Evolutionary conservation across 2,888 invertebrate species (phyloP), one percentile per base, ranked within the genome.

Genomic region (Capitulum mitella): DNA sequence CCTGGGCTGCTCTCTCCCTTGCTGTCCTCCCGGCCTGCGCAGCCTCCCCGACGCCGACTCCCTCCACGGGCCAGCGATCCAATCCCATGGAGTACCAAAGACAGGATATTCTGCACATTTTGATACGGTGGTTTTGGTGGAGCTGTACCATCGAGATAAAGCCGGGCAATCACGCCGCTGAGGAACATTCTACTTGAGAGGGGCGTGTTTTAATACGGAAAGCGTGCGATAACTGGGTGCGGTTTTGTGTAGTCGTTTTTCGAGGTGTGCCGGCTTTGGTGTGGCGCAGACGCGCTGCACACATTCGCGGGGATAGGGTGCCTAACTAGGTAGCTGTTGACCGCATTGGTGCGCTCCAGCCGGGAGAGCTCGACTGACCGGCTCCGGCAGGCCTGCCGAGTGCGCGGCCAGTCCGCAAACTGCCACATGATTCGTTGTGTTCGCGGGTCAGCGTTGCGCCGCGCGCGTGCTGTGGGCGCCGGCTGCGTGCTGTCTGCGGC

Each of bases 11-110:
- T n/a, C n/a, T 26, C 54, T 54, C 54, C 54, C 29, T 32, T 58
- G 29, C 14, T 29, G 29, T 32, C 64, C 34, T 8, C 19, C 10
- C 40, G 10, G 3, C 6, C 8, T 26, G n/a, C n/a, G n/a, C n/a
- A n/a, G n/a, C n/a, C n/a, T n/a, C n/a, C n/a, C n/a, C n/a, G n/a
- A n/a, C n/a, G n/a, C n/a, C n/a, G n/a, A n/a, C n/a, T n/a, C n/a
- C n/a, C n/a, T n/a, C n/a, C n/a, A n/a, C n/a, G n/a, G n/a, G n/a
- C n/a, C n/a, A n/a, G n/a, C n/a, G n/a, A n/a, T n/a, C n/a, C n/a
- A n/a, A n/a, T n/a, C 37, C 70, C 70, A 70, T 70, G 70, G 70
- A 37, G 40, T 40, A 70, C 70, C 70, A 70, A 70, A 70, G 70
- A 70, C 70, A 26, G 70, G n/a, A 58, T 58, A 58, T 58, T 29